Evolutionary conservation across 1,140 invertebrate species (phyloP).

Genomic region (Drosophila trapezifrons): DNA sequence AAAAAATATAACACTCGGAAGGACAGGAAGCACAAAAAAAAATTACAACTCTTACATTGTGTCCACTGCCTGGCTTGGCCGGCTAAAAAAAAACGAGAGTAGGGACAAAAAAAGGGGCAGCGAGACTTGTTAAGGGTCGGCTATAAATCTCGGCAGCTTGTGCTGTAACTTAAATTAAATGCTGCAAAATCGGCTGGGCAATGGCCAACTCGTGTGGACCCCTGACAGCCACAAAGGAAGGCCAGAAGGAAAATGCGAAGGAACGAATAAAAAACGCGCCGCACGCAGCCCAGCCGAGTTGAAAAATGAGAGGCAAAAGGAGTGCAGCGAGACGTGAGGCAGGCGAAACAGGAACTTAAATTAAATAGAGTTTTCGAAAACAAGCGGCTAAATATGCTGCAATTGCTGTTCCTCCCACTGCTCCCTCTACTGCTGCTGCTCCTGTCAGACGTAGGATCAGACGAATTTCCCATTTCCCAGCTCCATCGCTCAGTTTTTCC

Average conservation of each 20-base stretch:
- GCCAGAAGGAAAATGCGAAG: conserved; percentile 18
- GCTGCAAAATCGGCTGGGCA: conserved; percentile 77
- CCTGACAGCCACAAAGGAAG: conserved; percentile 35
- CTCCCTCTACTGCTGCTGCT: not conserved
- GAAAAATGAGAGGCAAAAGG: conserved; percentile 66
- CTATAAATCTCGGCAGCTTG: conserved; percentile 80
- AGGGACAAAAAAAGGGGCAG: conserved; percentile 40
- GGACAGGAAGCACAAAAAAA: conserved; percentile 26
- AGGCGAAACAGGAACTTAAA: conserved; percentile 41
- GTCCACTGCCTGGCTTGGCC: conserved; percentile 21
- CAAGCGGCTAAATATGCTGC: conserved; percentile 72
- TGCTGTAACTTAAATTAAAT: conserved; percentile 82
- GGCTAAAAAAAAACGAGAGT: conserved; percentile 19
- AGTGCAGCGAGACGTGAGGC: conserved; percentile 59
- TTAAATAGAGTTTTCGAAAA: conserved; percentile 81
- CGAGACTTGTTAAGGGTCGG: conserved; percentile 77
- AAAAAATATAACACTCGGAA: conserved; percentile 44
- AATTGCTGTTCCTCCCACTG: conserved; percentile 27
- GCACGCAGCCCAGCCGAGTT: conserved; percentile 56
- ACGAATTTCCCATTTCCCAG: conserved; percentile 11
- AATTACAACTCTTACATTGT: conserved; percentile 47
- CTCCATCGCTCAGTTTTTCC: conserved; percentile 41
- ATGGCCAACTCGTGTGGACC: conserved; percentile 35
- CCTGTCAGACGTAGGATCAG: conserved; percentile 20
- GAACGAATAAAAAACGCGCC: conserved; percentile 33